Evolutionary conservation across 2,888 invertebrate genomes (phyloP).

Genomic region (Trisateles emortualis): DNA sequence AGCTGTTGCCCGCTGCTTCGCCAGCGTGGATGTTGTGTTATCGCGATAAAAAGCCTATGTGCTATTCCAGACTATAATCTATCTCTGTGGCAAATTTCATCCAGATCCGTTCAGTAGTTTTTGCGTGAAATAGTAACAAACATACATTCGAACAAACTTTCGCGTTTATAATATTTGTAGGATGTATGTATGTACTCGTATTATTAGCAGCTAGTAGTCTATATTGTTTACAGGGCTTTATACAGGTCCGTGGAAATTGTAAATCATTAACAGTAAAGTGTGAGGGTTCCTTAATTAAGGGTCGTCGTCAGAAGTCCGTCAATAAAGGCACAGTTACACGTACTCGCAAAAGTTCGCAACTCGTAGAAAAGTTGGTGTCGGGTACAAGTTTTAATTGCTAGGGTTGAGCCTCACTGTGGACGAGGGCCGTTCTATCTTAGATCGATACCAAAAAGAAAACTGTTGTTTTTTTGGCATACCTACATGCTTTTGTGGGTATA

Average conservation of each 20-base stretch:
- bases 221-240: too few species aligned
- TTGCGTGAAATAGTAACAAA: too few species aligned
- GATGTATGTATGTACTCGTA: too few species aligned
- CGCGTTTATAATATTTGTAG: too few species aligned
- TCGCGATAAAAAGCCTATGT: too few species aligned
- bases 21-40: too few species aligned
- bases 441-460: background rate
- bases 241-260: slow-evolving; percentile 10
- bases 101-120: too few species aligned
- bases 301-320: slow-evolving; percentile 36
- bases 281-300: slow-evolving; percentile 39
- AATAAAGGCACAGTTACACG: slow-evolving; percentile 34
- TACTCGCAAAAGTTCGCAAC: slow-evolving; percentile 33
- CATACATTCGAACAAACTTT: too few species aligned
- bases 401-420: slow-evolving; percentile 22
- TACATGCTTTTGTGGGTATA: background rate
- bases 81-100: too few species aligned
- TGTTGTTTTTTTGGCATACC: background rate
- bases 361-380: slow-evolving; percentile 41
- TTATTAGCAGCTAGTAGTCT: too few species aligned
- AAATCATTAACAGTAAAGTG: slow-evolving; percentile 2
- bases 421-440: slow-evolving; percentile 14
- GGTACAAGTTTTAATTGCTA: slow-evolving; percentile 61
- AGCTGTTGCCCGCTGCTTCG: too few species aligned
- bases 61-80: too few species aligned